These are phyloP conservation scores for Polyommatus icarus DNA, from an alignment of 2,888 invertebrate species.

Conservation along the genomic window DNA sequence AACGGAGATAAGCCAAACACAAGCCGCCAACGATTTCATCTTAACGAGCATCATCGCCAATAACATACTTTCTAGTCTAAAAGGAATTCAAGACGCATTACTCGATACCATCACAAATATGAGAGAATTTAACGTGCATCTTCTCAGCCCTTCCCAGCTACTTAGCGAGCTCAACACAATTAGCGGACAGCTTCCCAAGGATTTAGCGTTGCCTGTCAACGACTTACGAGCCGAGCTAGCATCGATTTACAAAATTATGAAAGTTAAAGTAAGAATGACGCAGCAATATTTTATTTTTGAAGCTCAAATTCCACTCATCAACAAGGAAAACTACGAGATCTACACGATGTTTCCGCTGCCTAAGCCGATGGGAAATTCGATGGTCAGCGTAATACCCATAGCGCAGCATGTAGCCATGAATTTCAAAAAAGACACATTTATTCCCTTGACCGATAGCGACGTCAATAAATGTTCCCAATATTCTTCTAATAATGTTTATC, in stretches of 20 bases:
- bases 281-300: constrained; percentile 11
- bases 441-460: neutral
- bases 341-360: neutral
- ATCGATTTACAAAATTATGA: too few species aligned
- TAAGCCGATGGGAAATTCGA: neutral
- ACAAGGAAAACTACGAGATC: neutral
- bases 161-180: constrained; percentile 14
- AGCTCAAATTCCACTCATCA: neutral
- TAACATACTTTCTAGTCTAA: constrained; percentile 15
- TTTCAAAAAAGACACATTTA: neutral
- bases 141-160: constrained; percentile 18
- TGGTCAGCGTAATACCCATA: neutral
- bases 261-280: neutral
- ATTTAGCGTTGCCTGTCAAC: neutral
- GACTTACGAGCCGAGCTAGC: neutral
- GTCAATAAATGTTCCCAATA: neutral
- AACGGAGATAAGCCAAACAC: constrained; percentile 1
- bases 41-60: neutral
- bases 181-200: constrained; percentile 22
- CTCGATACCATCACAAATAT: constrained; percentile 13
- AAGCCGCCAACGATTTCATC: constrained; percentile 20
- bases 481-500: neutral
- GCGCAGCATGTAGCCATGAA: neutral
- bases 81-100: constrained; percentile 18
- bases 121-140: constrained; percentile 8